These are phyloP conservation scores for Margarornis squamiger DNA, from an alignment of 2,797 vertebrate species.

Conservation along the genomic window DNA sequence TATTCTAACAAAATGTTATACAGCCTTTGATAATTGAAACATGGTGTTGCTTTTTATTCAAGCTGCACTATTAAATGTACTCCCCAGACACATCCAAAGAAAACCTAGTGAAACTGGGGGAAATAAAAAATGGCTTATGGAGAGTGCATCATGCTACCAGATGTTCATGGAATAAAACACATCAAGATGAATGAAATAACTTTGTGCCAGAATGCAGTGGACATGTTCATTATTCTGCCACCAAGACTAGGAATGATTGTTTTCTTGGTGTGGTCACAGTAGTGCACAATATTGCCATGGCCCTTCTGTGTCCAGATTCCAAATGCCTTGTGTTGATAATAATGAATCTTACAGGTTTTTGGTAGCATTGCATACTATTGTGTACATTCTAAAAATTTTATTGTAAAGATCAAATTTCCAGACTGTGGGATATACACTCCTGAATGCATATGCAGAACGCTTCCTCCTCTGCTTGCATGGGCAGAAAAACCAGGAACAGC, in stretches of 20 bases:
- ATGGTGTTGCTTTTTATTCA: not conserved
- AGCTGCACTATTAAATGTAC: not conserved
- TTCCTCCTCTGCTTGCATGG: not conserved
- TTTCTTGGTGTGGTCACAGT: not conserved
- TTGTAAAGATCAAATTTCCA: not conserved
- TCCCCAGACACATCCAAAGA: not conserved
- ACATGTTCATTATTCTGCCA: not conserved
- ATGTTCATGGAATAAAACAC: not conserved
- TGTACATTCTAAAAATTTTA: not conserved
- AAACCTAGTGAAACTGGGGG: not conserved
- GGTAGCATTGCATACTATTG: not conserved
- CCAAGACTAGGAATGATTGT: not conserved
- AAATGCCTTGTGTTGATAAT: not conserved
- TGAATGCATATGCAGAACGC: not conserved
- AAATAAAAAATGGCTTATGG: not conserved
- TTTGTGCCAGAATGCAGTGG: not conserved
- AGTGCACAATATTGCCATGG: not conserved
- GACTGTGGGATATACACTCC: not conserved
- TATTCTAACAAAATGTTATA: not conserved
- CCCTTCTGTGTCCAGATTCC: not conserved
- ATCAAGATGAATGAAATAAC: not conserved
- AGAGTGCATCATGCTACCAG: not conserved
- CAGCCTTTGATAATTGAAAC: not conserved
- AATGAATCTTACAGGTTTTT: not conserved
- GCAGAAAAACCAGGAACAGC: not conserved